phyloP scores from a whole-genome alignment of 2,888 invertebrate genomes.

The Dolichopus griseipennis region DNA sequence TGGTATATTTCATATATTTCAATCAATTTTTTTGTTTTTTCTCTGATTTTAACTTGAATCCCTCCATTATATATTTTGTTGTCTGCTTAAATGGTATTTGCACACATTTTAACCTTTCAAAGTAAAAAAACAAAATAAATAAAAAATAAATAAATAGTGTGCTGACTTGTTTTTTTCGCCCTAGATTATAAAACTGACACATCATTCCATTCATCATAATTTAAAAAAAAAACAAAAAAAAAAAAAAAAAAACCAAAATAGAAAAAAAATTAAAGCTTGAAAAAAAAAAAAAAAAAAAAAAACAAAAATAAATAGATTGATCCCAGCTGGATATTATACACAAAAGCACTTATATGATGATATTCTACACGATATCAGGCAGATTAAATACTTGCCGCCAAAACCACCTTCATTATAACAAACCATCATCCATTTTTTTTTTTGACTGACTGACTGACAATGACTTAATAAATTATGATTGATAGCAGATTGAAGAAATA shows the following conservation, averaged over 20 bases:
- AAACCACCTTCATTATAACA: background rate
- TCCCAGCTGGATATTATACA: background rate
- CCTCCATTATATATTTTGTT: too few species aligned
- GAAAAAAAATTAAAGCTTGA: background rate
- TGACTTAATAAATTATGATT: conserved; percentile 11
- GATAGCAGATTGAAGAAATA: background rate
- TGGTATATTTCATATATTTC: too few species aligned
- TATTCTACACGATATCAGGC: background rate
- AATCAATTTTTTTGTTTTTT: too few species aligned
- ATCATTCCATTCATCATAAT: background rate
- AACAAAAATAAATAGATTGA: background rate
- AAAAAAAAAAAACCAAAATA: background rate
- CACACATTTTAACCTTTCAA: too few species aligned
- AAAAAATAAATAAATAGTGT: too few species aligned
- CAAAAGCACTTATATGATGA: background rate
- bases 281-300: background rate
- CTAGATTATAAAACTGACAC: conserved; percentile 6
- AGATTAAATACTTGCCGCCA: background rate
- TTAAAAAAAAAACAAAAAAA: background rate
- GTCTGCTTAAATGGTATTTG: too few species aligned
- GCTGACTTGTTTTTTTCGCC: background rate
- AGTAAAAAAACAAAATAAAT: too few species aligned
- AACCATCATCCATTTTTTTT: background rate
- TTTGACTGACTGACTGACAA: conserved; percentile 7
- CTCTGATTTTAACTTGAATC: too few species aligned